A percentile compares a stretch with the other conserved stretches of the same genome.
These are phyloP conservation scores for Enhydra lutris DNA, from an alignment of 2,113 vertebrate genomes.

Conservation along the genomic window DNA sequence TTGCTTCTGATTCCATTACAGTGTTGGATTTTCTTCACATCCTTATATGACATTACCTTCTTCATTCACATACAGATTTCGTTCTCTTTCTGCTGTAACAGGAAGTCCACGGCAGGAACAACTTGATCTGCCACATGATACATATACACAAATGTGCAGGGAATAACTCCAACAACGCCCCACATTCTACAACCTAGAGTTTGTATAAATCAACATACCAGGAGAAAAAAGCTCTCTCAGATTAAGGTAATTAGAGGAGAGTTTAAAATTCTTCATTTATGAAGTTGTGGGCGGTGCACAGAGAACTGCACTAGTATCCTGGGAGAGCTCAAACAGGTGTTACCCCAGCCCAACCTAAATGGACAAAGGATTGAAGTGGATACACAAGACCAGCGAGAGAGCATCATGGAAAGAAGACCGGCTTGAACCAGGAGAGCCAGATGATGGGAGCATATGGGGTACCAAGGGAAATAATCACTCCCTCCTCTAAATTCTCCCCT, in stretches of 20 bases:
- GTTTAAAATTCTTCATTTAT: not conserved
- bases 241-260: not conserved
- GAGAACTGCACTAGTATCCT: not conserved
- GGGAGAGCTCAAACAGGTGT: not conserved
- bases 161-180: too few species aligned
- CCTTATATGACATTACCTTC: not conserved
- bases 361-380: not conserved
- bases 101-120: not conserved
- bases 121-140: not conserved
- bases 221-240: not conserved
- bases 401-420: not conserved
- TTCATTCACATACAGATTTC: not conserved
- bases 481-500: not conserved
- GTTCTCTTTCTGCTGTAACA: not conserved
- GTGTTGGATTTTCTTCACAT: not conserved
- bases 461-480: fast-evolving
- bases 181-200: not conserved
- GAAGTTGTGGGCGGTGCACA: not conserved
- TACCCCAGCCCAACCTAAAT: not conserved
- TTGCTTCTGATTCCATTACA: not conserved
- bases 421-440: not conserved
- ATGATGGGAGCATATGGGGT: not conserved
- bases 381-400: not conserved
- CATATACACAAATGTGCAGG: too few species aligned
- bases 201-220: not conserved